Evolutionary conservation across 1,140 invertebrate species (phyloP), one percentile per base, ranked within the genome.

Genomic region (Drosophila nebulosa): DNA sequence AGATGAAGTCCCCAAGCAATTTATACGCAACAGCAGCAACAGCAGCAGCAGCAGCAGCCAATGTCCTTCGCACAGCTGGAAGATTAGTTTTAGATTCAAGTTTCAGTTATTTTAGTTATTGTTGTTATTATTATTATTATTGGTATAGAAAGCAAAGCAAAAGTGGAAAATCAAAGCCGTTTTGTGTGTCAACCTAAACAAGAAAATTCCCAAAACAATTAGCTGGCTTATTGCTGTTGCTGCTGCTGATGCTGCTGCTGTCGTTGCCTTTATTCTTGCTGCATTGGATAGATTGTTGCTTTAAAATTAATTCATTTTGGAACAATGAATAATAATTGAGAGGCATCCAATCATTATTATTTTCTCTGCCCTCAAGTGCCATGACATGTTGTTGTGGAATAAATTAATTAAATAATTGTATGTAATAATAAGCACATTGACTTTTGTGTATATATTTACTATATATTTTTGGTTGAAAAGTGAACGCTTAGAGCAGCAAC

Each of bases 101-200:
- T 59, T 72, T 35, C 53, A 56, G 52, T 53, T 58, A 16, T 57
- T 57, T 56, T 24, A 30, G 52, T 39, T 35, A 10, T n/a, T 27
- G 53, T 22, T 53, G 42, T 14, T 63, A 55, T 52, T 66, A 55
- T 35, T 58, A 18, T 22, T 53, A 27, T n/a, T 62, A 42, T 51
- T 66, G 52, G 18, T 53, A 18, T 30, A 24, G 57, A 67, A 60
- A 58, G 66, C 42, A 70, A 66, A 66, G 51, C 61, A 74, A 74
- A 75, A 74, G 72, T 71, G 75, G 63, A 78, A 77, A 78, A 78
- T 78, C 75, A 78, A 78, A 78, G 72, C 68, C 64, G 68, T 67
- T 71, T 67, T 78, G 55, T 74, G 46, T 70, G 58, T 30, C 53
- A 32, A 42, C 30, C 24, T 26, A 35, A 73, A 71, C 57, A 46